Conservation (phyloP, 2,113 vertebrate genomes). For the Aplodontia rufa region DNA sequence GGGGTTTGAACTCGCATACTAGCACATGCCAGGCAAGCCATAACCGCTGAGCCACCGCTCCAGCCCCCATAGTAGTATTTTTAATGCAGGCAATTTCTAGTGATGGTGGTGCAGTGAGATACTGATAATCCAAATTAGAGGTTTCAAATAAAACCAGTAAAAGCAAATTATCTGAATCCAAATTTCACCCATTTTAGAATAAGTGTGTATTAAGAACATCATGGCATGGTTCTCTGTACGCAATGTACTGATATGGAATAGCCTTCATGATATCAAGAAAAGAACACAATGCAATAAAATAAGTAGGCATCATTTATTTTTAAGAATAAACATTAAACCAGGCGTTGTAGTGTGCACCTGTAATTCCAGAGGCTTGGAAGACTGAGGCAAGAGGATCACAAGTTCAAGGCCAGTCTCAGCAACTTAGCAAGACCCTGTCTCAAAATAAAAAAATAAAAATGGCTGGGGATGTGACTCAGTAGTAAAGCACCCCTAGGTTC, state of each 20-base stretch:
- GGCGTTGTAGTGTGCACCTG: no score
- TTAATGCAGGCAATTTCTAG: background rate
- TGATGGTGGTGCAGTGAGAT: background rate
- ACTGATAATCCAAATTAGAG: background rate
- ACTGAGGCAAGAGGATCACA: no score
- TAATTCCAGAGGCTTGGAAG: no score
- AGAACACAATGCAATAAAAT: background rate
- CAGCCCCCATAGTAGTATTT: background rate
- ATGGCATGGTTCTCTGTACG: background rate
- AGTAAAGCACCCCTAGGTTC: no score
- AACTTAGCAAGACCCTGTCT: no score
- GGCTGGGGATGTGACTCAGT: no score
- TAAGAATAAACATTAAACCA: background rate
- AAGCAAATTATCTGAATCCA: conserved; percentile 31
- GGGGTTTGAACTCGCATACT: no score
- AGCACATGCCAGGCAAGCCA: no score
- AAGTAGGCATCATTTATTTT: background rate
- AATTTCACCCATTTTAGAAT: conserved; percentile 24
- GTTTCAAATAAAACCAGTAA: conserved; percentile 23
- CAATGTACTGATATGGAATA: background rate
- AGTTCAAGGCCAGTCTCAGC: no score
- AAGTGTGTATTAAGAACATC: background rate
- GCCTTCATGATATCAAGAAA: background rate
- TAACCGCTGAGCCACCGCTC: no score
- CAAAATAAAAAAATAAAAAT: no score